Base-by-base conservation (phyloP, 2,888 invertebrate species). In the Rhopalosiphum nymphaeae region DNA sequence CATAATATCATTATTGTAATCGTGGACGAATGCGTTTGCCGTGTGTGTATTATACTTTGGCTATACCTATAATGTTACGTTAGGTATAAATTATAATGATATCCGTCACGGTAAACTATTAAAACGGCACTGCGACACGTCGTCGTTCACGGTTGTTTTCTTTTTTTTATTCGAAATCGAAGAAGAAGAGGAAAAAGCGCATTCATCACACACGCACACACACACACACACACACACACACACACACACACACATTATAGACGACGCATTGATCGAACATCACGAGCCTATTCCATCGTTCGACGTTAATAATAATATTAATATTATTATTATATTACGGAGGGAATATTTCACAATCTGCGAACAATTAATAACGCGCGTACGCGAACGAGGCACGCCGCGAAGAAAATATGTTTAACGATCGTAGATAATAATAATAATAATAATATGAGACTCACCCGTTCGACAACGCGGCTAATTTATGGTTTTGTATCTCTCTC, bases 391-490 rank as follows among this genome's bases (percentile, higher is more conserved):
- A 36, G 78, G 21, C 78, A 36, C 36, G 78, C 36, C 78, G 78
- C 78, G 21, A 78, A 78, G 44, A 46, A 46, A 46, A 46, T 46
- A 78, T 78, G 78, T 78, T 92, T 92, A 88, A 92, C 92, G 92
- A 87, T 92, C 87, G 49, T 16, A 87, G 87, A 92, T 61, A 46
- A 92, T 49, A 86, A 78, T 57, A 85, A 85, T 49, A 61, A 67
- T n/a, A 78, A 78, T 36, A 78, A 78, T 78, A 36, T 78, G 36
- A 78, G 36, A 42, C 36, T 78, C 78, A 78, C 78, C 36, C 89
- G 89, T 89, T 89, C 89, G 57, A 57, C 89, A 89, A 89, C 26
- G 29, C 16, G 13, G 46, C n/a, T 56, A 42, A 89, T 89, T 89
- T 89, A 89, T 56, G 89, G 53, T 21, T 89, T 42, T 89, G 1